phyloP scores from a whole-genome alignment of 2,797 vertebrate genomes.

The Heteromormyrus szaboi region DNA sequence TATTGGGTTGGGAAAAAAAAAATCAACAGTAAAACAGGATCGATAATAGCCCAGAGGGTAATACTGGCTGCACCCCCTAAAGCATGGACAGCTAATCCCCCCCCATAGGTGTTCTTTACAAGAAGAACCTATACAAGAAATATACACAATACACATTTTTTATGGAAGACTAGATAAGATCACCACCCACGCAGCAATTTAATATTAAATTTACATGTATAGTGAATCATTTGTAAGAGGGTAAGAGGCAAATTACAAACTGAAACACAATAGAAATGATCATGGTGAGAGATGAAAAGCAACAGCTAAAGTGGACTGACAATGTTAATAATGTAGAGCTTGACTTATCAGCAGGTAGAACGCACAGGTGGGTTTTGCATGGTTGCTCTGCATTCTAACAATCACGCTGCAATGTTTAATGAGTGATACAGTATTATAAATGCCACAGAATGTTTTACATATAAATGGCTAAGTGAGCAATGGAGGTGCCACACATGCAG shows the following conservation, averaged over 20 bases:
- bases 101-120: neutral
- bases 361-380: neutral
- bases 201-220: neutral
- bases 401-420: neutral
- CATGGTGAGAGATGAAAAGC: neutral
- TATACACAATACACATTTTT: neutral
- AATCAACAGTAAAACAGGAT: neutral
- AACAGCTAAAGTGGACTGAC: neutral
- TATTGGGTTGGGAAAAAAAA: neutral
- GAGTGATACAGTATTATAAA: neutral
- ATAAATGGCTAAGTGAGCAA: neutral
- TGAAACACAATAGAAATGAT: neutral
- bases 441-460: neutral
- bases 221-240: neutral
- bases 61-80: neutral
- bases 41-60: neutral
- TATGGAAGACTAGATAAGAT: neutral
- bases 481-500: constrained; percentile 32
- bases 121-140: neutral
- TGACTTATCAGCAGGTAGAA: neutral
- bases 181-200: neutral
- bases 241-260: neutral
- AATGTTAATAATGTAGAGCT: neutral
- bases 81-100: neutral
- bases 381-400: neutral